Conservation (phyloP, 1,140 invertebrate genomes). For the Drosophila bifasciata region DNA sequence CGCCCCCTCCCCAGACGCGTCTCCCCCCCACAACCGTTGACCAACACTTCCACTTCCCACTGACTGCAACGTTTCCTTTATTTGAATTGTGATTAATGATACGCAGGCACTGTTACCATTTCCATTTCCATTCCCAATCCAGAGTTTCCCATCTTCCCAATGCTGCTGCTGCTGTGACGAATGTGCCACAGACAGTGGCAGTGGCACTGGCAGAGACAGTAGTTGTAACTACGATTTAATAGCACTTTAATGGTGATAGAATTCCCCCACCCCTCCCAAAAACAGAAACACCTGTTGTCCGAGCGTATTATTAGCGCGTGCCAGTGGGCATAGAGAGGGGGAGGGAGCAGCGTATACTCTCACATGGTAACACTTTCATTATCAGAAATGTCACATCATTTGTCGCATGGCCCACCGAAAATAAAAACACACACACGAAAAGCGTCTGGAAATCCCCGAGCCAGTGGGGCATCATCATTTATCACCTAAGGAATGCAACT, state of each 20-base stretch:
- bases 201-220: conserved; percentile 28
- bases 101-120: conserved; percentile 12
- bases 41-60: conserved; percentile 29
- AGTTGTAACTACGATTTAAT: conserved; percentile 78
- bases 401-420: conserved; percentile 75
- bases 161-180: conserved; percentile 2
- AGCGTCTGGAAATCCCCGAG: conserved; percentile 20
- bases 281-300: conserved; percentile 72
- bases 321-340: conserved; percentile 12
- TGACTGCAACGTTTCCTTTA: conserved; percentile 57
- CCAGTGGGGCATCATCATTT: conserved; percentile 74
- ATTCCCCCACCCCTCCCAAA: conserved; percentile 16
- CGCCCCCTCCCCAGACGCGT: too few relatives aligned
- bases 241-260: conserved; percentile 77
- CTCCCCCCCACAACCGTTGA: conserved; percentile 17
- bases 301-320: conserved; percentile 47
- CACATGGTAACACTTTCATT: conserved; percentile 75
- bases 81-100: conserved; percentile 76
- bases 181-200: neutral
- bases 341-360: conserved; percentile 1
- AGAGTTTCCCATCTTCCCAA: too few relatives aligned
- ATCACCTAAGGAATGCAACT: conserved; percentile 75
- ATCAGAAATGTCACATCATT: conserved; percentile 82
- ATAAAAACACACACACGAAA: conserved; percentile 17
- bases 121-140: conserved; percentile 8